phyloP scores from a whole-genome alignment of 2,797 vertebrate species.

The Paramormyrops hopkinsi region DNA sequence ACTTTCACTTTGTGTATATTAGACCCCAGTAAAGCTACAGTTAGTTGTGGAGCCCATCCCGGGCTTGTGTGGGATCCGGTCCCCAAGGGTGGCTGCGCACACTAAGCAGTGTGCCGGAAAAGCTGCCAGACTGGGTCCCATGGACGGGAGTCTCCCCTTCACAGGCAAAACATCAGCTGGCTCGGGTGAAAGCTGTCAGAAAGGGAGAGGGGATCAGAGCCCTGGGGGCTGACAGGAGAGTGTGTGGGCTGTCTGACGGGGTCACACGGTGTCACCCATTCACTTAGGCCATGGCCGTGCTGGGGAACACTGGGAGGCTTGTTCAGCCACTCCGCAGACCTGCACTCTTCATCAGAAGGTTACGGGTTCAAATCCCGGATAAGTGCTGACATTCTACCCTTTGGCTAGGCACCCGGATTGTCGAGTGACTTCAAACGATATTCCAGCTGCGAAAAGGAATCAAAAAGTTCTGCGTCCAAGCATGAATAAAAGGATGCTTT shows the following conservation, averaged over 20 bases:
- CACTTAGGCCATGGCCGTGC: not conserved
- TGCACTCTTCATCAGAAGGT: not conserved
- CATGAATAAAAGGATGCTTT: not conserved
- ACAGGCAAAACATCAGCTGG: not conserved
- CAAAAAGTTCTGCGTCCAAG: conserved; percentile 47
- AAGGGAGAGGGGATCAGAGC: not conserved
- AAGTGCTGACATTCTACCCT: not conserved
- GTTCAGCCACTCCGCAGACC: not conserved
- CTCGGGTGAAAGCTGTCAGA: not conserved
- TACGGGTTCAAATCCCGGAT: not conserved
- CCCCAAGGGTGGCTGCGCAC: not conserved
- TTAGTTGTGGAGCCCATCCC: not conserved
- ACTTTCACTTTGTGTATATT: not conserved
- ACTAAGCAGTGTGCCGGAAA: not conserved
- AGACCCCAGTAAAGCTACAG: not conserved
- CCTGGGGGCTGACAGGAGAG: not conserved
- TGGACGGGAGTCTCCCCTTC: not conserved
- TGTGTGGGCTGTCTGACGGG: not conserved
- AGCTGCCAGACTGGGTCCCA: not conserved
- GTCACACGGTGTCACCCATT: not conserved
- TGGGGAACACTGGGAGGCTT: not conserved
- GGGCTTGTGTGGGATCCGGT: not conserved
- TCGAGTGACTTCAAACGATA: not conserved
- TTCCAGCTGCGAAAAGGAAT: conserved; percentile 37
- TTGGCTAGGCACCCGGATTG: not conserved